These are phyloP conservation scores for Mycteria americana DNA, from an alignment of 2,797 vertebrate genomes.

Conservation along the genomic window DNA sequence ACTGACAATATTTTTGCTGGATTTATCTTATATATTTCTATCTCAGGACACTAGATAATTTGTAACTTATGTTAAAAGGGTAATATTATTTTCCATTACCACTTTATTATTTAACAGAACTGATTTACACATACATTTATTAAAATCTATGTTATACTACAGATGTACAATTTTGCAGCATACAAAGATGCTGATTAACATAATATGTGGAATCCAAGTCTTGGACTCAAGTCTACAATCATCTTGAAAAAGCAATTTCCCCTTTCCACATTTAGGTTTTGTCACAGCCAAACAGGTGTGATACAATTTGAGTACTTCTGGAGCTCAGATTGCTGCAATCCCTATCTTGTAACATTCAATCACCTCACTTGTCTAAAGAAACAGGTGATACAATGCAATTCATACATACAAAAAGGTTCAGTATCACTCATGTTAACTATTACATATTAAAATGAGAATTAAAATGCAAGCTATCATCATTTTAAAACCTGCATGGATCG, in stretches of 20 bases:
- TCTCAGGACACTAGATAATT: not conserved
- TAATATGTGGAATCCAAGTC: not conserved
- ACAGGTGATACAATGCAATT: not conserved
- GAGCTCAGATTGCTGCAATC: not conserved
- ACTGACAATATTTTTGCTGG: not conserved
- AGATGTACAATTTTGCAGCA: not conserved
- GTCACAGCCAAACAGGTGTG: not conserved
- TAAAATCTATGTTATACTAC: not conserved
- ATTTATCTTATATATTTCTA: not conserved
- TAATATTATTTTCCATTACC: not conserved
- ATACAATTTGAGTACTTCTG: not conserved
- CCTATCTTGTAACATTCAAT: not conserved
- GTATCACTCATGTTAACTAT: not conserved
- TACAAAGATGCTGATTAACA: not conserved
- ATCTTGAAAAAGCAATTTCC: not conserved
- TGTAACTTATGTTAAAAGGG: not conserved
- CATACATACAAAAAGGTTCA: not conserved
- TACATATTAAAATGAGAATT: not conserved
- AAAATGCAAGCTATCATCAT: not conserved
- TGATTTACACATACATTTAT: not conserved
- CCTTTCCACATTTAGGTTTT: not conserved
- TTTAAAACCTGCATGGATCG: not conserved
- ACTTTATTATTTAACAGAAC: not conserved
- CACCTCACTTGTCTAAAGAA: not conserved
- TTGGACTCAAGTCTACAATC: rapidly evolving